These are phyloP conservation scores for Gymnothorax reevesii DNA, from an alignment of 2,797 vertebrate genomes.

Conservation along the genomic window DNA sequence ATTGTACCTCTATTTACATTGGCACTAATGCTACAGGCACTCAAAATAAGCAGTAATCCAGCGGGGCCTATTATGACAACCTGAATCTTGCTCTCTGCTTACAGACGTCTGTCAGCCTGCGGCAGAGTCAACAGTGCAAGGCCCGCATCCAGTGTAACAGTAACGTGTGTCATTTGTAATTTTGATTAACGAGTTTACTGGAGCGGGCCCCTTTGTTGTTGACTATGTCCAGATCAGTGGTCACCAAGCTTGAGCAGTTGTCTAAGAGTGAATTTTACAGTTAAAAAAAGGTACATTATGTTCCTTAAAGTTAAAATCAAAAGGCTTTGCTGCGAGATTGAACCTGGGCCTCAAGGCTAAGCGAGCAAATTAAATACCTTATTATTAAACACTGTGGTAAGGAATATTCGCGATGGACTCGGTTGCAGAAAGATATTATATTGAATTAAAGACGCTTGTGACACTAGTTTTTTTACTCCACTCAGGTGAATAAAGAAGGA, in stretches of 20 bases:
- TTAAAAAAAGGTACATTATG: not conserved
- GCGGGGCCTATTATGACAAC: constrained; percentile 71
- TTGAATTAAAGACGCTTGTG: not conserved
- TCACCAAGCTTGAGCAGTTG: not conserved
- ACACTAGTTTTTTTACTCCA: not conserved
- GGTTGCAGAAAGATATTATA: not conserved
- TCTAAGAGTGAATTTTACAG: not conserved
- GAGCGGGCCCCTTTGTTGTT: not conserved
- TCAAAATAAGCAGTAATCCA: constrained; percentile 67
- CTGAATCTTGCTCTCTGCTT: constrained; percentile 23
- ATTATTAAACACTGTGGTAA: not conserved
- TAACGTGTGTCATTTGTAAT: not conserved
- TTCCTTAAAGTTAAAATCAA: not conserved
- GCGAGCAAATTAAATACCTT: not conserved
- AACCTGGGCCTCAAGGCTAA: not conserved
- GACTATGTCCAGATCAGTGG: not conserved
- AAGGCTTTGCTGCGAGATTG: not conserved
- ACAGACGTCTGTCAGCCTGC: not conserved
- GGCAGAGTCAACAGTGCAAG: not conserved
- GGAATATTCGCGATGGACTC: not conserved
- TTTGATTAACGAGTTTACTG: not conserved
- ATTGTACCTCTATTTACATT: constrained; percentile 69
- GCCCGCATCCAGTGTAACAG: not conserved
- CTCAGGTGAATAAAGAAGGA: not conserved
- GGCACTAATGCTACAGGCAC: constrained; percentile 68